Conservation (phyloP, 2,113 vertebrate genomes). For the Pygoscelis antarcticus region DNA sequence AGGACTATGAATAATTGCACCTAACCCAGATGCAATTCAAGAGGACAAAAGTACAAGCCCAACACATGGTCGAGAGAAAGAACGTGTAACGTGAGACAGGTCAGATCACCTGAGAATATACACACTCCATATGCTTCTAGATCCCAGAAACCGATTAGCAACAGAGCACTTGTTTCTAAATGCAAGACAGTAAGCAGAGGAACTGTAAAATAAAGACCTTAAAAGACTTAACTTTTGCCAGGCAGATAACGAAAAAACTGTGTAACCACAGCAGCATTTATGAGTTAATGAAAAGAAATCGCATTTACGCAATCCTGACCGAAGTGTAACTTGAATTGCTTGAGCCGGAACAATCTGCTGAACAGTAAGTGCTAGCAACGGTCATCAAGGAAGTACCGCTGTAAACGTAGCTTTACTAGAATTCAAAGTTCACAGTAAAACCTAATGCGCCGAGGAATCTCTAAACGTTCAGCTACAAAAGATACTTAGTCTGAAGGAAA, state of each 20-base stretch:
- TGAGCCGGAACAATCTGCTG: neutral
- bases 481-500: neutral
- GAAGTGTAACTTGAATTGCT: neutral
- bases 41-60: neutral
- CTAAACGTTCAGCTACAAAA: rapidly evolving
- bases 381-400: neutral
- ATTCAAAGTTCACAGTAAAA: neutral
- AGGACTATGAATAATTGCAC: neutral
- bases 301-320: constrained; percentile 8
- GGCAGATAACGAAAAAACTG: neutral
- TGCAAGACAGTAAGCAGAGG: neutral
- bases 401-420: neutral
- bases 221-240: neutral
- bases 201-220: neutral
- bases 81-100: neutral
- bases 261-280: neutral
- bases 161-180: neutral
- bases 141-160: neutral
- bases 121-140: neutral
- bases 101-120: constrained; percentile 29
- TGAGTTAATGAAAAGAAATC: neutral
- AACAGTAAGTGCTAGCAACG: neutral
- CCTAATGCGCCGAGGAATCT: neutral
- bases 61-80: constrained; percentile 5
- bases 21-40: neutral